Evolutionary conservation across 1,140 invertebrate genomes (phyloP).

Genomic region (Neodiprion virginianus): DNA sequence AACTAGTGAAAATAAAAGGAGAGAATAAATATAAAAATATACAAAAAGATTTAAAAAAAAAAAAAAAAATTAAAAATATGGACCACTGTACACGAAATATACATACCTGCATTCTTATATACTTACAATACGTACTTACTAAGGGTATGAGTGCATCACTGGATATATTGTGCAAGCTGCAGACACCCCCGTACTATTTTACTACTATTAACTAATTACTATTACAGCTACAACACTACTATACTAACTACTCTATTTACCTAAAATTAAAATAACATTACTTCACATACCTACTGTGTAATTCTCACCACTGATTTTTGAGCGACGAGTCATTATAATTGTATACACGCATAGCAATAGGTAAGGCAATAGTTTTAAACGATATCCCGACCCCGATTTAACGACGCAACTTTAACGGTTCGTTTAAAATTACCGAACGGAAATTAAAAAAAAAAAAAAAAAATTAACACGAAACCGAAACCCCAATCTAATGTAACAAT

Average conservation of each 20-base stretch:
- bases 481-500: too few species aligned
- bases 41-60: background rate
- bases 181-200: background rate
- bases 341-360: background rate
- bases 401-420: too few species aligned
- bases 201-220: slow-evolving; percentile 6
- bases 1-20: background rate
- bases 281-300: too few species aligned
- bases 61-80: background rate
- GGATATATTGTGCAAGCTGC: background rate
- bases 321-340: background rate
- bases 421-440: background rate
- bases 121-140: background rate
- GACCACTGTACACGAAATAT: background rate
- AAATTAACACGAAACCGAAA: too few species aligned
- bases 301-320: background rate
- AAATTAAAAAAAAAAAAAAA: background rate
- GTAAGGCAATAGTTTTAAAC: background rate
- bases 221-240: background rate
- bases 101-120: slow-evolving; percentile 6
- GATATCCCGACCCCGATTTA: too few species aligned
- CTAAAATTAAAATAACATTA: too few species aligned
- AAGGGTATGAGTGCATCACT: slow-evolving; percentile 3
- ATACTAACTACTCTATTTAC: background rate
- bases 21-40: background rate